Conservation (phyloP, 2,888 invertebrate species). For the Hemithea aestivaria region DNA sequence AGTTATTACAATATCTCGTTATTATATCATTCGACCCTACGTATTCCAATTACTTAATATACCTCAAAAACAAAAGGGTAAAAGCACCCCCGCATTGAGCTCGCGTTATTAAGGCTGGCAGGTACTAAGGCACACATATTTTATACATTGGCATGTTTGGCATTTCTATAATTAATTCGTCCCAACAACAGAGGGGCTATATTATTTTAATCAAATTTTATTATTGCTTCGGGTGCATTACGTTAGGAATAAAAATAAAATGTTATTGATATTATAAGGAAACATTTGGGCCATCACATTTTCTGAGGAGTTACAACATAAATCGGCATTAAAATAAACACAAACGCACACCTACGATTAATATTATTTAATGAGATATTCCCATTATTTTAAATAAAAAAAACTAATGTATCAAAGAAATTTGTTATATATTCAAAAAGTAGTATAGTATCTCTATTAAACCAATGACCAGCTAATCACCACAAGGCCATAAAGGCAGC, state of each 20-base stretch:
- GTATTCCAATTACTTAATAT: neutral
- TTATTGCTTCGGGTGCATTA: conserved; percentile 54
- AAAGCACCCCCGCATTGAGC: conserved; percentile 20
- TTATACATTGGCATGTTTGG: conserved; percentile 57
- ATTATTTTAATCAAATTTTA: conserved; percentile 69
- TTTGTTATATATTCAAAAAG: too few relatives aligned
- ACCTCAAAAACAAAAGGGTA: conserved; percentile 1
- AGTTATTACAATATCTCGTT: too few relatives aligned
- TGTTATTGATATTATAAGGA: too few relatives aligned
- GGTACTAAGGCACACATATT: conserved; percentile 31
- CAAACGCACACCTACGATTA: too few relatives aligned
- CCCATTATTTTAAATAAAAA: too few relatives aligned
- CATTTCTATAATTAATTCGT: conserved; percentile 63
- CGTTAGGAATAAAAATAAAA: conserved; percentile 18
- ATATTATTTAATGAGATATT: too few relatives aligned
- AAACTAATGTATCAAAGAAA: too few relatives aligned
- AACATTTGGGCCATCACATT: conserved; percentile 35
- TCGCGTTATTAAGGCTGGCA: conserved; percentile 39
- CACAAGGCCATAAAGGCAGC: conserved; percentile 24
- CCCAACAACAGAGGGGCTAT: conserved; percentile 52
- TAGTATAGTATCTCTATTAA: conserved; percentile 21
- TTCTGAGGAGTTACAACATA: too few relatives aligned
- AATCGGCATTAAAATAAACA: too few relatives aligned
- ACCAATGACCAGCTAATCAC: conserved; percentile 20
- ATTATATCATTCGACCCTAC: too few relatives aligned